These are phyloP conservation scores for Limanda limanda DNA, from an alignment of 2,113 vertebrate genomes.

Conservation along the genomic window DNA sequence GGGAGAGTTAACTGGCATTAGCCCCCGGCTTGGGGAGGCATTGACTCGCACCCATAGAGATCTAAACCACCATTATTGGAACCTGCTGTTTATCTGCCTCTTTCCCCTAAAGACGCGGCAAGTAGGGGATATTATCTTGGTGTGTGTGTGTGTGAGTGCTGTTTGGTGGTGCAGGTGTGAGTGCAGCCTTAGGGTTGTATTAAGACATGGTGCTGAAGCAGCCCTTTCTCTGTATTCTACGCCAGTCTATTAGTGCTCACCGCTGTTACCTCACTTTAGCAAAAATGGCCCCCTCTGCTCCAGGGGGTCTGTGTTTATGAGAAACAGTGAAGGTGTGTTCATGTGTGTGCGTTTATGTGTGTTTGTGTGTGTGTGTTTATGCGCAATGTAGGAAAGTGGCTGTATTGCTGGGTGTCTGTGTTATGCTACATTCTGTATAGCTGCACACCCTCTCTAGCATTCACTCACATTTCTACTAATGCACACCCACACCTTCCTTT, in stretches of 20 bases:
- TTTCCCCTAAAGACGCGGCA: constrained; percentile 73
- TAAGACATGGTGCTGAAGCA: constrained; percentile 77
- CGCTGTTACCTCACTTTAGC: constrained; percentile 61
- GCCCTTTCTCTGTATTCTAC: constrained; percentile 70
- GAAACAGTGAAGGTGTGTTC: constrained; percentile 18
- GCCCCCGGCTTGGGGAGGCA: constrained; percentile 81
- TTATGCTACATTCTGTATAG: background rate
- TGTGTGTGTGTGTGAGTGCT: constrained; percentile 38
- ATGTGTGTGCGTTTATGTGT: constrained; percentile 10
- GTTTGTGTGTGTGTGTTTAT: constrained; percentile 7
- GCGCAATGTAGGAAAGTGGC: background rate
- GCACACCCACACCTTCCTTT: constrained; percentile 38
- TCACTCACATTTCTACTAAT: constrained; percentile 1
- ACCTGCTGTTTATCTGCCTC: constrained; percentile 77
- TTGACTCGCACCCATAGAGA: constrained; percentile 81
- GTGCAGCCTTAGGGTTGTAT: constrained; percentile 71
- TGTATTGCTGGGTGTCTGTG: background rate
- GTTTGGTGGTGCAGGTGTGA: constrained; percentile 40
- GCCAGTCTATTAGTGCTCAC: constrained; percentile 65
- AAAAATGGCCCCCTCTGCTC: constrained; percentile 54
- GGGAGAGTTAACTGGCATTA: constrained; percentile 83
- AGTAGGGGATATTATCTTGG: constrained; percentile 76
- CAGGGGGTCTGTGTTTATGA: constrained; percentile 39
- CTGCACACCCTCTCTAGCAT: background rate
- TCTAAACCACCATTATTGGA: constrained; percentile 80